phyloP scores from a whole-genome alignment of 2,797 vertebrate genomes.

The Mionectes olivaceus region DNA sequence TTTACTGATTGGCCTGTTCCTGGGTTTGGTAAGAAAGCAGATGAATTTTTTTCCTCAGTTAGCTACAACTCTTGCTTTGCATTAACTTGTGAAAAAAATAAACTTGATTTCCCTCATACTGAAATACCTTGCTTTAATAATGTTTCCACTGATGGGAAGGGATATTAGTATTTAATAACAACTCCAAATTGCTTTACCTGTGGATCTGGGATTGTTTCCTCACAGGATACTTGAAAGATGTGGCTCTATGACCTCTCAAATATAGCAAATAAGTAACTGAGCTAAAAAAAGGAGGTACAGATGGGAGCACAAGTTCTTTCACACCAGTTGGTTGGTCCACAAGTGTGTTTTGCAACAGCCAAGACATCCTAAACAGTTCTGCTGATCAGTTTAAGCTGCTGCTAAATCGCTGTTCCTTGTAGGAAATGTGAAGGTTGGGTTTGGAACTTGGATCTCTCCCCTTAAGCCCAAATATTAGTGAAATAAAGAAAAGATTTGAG shows the following conservation, averaged over 20 bases:
- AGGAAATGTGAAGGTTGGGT: not conserved
- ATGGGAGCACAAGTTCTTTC: not conserved
- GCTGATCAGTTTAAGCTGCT: not conserved
- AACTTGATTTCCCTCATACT: not conserved
- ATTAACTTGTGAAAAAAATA: not conserved
- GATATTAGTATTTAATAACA: too few relatives aligned
- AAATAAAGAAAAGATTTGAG: not conserved
- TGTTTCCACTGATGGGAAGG: too few relatives aligned
- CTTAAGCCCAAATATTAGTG: not conserved
- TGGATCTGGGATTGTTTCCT: not conserved
- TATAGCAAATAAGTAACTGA: not conserved
- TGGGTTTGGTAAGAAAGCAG: constrained; percentile 84
- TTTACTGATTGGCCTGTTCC: constrained; percentile 83
- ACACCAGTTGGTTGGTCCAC: not conserved
- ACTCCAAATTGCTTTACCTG: not conserved
- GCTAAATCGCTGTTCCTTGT: not conserved
- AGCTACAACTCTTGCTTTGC: not conserved
- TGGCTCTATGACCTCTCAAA: not conserved
- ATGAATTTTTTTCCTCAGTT: not conserved
- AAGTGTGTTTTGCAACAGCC: accelerated
- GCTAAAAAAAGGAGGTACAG: not conserved
- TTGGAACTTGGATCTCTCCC: not conserved
- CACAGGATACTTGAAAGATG: not conserved
- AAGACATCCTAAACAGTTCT: not conserved
- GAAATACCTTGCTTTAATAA: not conserved